Evolutionary conservation across 2,888 invertebrate genomes (phyloP).

Genomic region (Lepidonotus clava): DNA sequence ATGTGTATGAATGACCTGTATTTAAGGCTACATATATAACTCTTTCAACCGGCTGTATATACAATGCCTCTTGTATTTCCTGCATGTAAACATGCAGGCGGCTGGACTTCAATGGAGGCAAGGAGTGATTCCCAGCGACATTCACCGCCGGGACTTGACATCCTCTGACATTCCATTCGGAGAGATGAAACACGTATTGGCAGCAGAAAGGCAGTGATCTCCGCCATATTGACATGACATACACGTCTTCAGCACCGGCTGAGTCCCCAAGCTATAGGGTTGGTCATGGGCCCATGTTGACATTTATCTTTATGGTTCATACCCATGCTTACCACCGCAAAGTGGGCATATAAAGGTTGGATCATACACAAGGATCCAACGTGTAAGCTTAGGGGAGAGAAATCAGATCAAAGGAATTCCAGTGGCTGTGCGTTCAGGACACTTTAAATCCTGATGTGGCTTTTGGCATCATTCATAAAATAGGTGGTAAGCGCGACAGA

Average conservation of each 20-base stretch:
- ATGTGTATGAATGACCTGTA: too few relatives aligned
- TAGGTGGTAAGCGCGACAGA: too few relatives aligned
- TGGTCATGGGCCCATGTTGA: neutral
- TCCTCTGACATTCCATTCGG: neutral
- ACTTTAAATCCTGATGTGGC: neutral
- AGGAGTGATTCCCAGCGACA: neutral
- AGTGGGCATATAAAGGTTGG: neutral
- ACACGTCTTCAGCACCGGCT: neutral
- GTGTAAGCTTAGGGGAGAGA: neutral
- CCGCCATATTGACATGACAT: neutral
- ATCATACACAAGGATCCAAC: neutral
- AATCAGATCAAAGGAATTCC: neutral
- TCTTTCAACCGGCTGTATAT: neutral
- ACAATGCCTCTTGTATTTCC: slow-evolving; percentile 13
- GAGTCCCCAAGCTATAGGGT: neutral
- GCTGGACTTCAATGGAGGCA: neutral
- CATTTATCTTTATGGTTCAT: slow-evolving; percentile 6
- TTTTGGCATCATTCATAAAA: too few relatives aligned
- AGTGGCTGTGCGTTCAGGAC: too few relatives aligned
- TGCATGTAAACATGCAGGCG: neutral
- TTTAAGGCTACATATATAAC: too few relatives aligned
- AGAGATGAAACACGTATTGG: neutral
- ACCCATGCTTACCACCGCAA: neutral
- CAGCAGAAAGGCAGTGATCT: neutral
- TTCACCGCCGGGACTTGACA: neutral